phyloP scores from a whole-genome alignment of 2,888 invertebrate species.

The Campoplex nolae region DNA sequence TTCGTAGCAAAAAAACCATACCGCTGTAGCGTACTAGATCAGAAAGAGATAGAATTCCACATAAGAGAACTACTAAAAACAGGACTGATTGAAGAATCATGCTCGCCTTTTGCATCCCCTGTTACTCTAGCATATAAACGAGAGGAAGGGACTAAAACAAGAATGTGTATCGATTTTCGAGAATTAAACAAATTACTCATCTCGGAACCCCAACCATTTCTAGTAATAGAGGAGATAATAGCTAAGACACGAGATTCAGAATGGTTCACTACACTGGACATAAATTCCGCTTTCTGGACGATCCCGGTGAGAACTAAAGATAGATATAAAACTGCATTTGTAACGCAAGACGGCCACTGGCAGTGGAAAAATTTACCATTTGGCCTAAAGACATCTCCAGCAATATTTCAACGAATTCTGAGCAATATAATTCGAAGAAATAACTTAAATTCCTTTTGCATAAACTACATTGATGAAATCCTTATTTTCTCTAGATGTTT shows the following conservation, averaged over 20 bases:
- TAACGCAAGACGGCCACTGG: conserved; percentile 53
- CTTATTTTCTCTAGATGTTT: conserved; percentile 53
- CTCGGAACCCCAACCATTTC: conserved; percentile 67
- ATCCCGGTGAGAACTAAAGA: conserved; percentile 64
- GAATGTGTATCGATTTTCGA: conserved; percentile 67
- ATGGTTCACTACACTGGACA: conserved; percentile 65
- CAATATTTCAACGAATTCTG: conserved; percentile 62
- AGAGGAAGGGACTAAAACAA: conserved; percentile 68
- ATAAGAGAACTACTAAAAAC: conserved; percentile 67
- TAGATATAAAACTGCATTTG: conserved; percentile 58
- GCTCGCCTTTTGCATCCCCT: conserved; percentile 63
- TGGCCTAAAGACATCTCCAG: conserved; percentile 54
- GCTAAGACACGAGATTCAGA: conserved; percentile 61
- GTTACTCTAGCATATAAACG: conserved; percentile 68
- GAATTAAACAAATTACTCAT: conserved; percentile 65
- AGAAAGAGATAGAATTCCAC: conserved; percentile 66
- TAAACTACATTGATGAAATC: conserved; percentile 62
- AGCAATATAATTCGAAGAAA: conserved; percentile 60
- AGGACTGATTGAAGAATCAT: conserved; percentile 68
- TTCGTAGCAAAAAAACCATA: conserved; percentile 64
- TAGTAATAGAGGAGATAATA: conserved; percentile 68
- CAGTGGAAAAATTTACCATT: conserved; percentile 52
- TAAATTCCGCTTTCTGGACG: conserved; percentile 68
- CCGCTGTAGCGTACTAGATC: conserved; percentile 58
- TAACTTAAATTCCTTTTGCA: conserved; percentile 45